Percentiles rank a stretch among this genome's conserved stretches.
phyloP scores from a whole-genome alignment of 2,797 vertebrate genomes.

The Heterohyrax brucei region DNA sequence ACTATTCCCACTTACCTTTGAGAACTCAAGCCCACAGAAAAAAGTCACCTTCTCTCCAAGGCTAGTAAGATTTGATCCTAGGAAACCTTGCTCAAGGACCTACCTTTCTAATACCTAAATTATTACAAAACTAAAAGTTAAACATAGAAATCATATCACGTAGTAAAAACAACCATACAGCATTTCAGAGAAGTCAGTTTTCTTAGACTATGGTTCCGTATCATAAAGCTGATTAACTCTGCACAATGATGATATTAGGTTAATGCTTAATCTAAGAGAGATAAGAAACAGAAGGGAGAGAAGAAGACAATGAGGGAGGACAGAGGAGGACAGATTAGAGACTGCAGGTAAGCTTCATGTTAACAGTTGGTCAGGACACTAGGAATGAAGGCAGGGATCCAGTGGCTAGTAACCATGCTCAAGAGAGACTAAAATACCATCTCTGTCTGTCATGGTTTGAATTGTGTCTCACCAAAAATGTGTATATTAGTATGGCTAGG shows the following conservation, averaged over 20 bases:
- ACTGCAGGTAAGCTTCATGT: not conserved
- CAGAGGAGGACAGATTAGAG: not conserved
- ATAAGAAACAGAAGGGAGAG: not conserved
- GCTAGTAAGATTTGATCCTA: conserved; percentile 9
- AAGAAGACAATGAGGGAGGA: not conserved
- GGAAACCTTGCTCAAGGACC: not conserved
- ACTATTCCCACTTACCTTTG: not conserved
- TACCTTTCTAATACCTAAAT: conserved; percentile 35
- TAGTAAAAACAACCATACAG: conserved; percentile 5
- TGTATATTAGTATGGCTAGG: too few relatives aligned
- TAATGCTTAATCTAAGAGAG: conserved; percentile 29
- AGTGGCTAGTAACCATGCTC: not conserved
- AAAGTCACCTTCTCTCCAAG: conserved; percentile 46
- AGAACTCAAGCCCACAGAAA: conserved; percentile 38
- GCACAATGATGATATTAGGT: not conserved
- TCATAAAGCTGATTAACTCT: not conserved
- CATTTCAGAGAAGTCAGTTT: not conserved
- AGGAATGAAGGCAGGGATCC: not conserved
- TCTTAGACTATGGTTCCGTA: conserved; percentile 19
- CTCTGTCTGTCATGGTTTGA: too few relatives aligned
- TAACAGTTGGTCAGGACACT: not conserved
- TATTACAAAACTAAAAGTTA: conserved; percentile 53
- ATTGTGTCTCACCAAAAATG: too few relatives aligned
- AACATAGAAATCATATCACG: conserved; percentile 28
- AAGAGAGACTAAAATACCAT: not conserved